Conservation (phyloP, 2,797 vertebrate genomes). For the Ceyx erithaca region DNA sequence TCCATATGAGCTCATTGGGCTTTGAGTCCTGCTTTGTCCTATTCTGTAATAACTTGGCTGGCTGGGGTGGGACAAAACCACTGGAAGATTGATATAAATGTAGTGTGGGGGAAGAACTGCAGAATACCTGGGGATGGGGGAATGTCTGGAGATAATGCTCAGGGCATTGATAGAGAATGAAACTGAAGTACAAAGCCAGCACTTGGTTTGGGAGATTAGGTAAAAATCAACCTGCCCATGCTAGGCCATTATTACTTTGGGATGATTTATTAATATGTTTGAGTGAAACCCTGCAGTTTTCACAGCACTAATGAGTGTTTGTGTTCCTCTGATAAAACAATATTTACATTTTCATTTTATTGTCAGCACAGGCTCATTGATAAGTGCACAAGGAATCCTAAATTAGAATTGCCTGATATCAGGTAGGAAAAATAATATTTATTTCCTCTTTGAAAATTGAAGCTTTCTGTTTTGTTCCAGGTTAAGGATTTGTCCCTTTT, state of each 20-base stretch:
- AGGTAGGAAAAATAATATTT: not conserved
- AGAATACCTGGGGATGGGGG: not conserved
- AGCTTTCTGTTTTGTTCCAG: not conserved
- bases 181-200: not conserved
- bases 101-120: not conserved
- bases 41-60: not conserved
- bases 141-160: not conserved
- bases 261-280: not conserved
- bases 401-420: not conserved
- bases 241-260: not conserved
- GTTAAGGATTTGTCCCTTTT: not conserved
- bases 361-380: not conserved
- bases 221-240: not conserved
- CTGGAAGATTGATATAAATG: not conserved
- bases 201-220: not conserved
- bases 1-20: not conserved
- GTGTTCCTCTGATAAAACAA: not conserved
- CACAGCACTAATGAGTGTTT: not conserved
- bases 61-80: too few species aligned
- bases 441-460: not conserved
- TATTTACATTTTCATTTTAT: not conserved
- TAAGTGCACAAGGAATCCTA: not conserved
- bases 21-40: not conserved
- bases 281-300: not conserved
- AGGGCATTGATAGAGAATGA: not conserved